Percentiles rank a stretch among this genome's conserved stretches.
phyloP scores from a whole-genome alignment of 2,113 vertebrate genomes.

The Lasiurus borealis region DNA sequence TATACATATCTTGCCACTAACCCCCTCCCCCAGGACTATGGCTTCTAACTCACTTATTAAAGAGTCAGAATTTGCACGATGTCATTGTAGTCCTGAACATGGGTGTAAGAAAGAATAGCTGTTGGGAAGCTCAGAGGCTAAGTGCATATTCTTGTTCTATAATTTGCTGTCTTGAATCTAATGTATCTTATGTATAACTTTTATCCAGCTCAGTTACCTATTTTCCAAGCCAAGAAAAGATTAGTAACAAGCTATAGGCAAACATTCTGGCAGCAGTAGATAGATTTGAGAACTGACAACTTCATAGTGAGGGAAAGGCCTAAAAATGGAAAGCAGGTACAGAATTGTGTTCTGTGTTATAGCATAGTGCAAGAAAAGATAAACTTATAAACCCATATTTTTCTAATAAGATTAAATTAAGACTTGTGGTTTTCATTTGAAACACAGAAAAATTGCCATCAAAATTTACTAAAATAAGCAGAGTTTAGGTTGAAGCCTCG shows the following conservation, averaged over 20 bases:
- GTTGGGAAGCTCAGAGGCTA: background rate
- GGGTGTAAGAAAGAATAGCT: background rate
- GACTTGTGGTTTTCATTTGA: background rate
- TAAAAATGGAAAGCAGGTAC: background rate
- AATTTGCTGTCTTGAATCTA: background rate
- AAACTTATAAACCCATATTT: background rate
- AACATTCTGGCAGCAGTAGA: background rate
- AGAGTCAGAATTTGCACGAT: background rate
- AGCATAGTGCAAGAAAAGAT: background rate
- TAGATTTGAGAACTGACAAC: constrained; percentile 40
- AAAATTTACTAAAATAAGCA: constrained; percentile 58
- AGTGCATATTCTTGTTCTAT: background rate
- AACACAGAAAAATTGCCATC: background rate
- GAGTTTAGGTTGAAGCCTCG: background rate
- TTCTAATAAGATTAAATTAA: constrained; percentile 49
- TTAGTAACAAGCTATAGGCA: constrained; percentile 22
- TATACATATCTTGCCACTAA: no score
- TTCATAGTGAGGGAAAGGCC: background rate
- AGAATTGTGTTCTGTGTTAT: background rate
- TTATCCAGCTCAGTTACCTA: constrained; percentile 17
- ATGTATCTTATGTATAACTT: background rate
- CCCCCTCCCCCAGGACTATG: no score
- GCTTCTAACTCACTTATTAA: background rate
- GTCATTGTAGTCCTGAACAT: background rate
- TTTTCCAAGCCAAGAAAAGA: constrained; percentile 21